phyloP scores from a whole-genome alignment of 2,113 vertebrate species.

The Daboia siamensis region DNA sequence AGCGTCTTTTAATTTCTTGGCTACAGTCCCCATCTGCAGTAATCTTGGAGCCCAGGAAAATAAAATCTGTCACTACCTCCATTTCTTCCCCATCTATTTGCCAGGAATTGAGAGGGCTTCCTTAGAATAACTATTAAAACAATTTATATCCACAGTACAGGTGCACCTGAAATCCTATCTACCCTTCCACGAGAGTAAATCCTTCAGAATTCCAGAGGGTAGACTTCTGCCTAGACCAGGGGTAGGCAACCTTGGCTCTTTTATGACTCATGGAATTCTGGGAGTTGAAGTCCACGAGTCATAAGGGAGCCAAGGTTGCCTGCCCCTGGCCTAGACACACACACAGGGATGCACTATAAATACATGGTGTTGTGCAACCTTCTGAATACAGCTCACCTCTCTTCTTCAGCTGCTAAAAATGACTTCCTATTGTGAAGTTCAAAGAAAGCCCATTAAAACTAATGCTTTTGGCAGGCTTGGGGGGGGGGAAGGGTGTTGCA shows the following conservation, averaged over 20 bases:
- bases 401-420: not conserved
- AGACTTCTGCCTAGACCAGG: not conserved
- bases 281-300: too few relatives aligned
- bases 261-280: too few relatives aligned
- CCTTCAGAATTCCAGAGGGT: not conserved
- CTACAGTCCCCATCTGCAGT: too few relatives aligned
- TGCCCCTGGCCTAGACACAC: too few relatives aligned
- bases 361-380: not conserved
- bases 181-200: not conserved
- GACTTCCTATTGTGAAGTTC: not conserved
- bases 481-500: not conserved
- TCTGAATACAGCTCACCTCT: not conserved
- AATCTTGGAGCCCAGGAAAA: too few relatives aligned
- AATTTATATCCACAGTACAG: not conserved
- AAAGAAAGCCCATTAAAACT: slow-evolving; percentile 40
- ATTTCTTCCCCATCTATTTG: too few relatives aligned
- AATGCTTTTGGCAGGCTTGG: slow-evolving; percentile 28
- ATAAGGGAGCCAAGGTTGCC: too few relatives aligned
- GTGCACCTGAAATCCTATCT: not conserved
- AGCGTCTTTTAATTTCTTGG: too few relatives aligned
- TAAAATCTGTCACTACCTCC: too few relatives aligned
- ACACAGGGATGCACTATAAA: not conserved
- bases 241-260: too few relatives aligned
- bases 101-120: too few relatives aligned
- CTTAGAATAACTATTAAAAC: not conserved